phyloP scores from a whole-genome alignment of 2,888 invertebrate genomes.

The Metopia argyrocephala region DNA sequence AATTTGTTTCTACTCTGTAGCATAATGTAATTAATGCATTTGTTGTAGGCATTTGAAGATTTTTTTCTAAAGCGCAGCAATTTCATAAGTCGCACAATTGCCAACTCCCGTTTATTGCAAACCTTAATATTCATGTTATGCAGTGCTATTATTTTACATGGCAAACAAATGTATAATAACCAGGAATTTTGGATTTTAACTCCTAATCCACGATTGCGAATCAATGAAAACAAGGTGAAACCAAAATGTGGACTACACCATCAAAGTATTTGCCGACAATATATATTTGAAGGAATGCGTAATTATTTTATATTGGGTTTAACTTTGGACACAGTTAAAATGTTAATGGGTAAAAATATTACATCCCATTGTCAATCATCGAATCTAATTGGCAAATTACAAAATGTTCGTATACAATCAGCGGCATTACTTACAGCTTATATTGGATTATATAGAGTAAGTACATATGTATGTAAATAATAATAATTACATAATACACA shows the following conservation, averaged over 20 bases:
- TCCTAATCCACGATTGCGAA: slow-evolving; percentile 57
- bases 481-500: background rate
- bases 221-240: slow-evolving; percentile 22
- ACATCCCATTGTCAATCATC: slow-evolving; percentile 13
- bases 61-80: slow-evolving; percentile 66
- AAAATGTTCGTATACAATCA: slow-evolving; percentile 65
- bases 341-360: slow-evolving; percentile 57
- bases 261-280: slow-evolving; percentile 42
- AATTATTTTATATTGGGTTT: slow-evolving; percentile 70
- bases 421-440: slow-evolving; percentile 70
- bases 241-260: slow-evolving; percentile 24
- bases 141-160: slow-evolving; percentile 70
- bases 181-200: slow-evolving; percentile 71
- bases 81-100: slow-evolving; percentile 63
- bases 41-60: slow-evolving; percentile 69
- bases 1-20: no score
- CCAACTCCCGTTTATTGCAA: slow-evolving; percentile 65
- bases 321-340: slow-evolving; percentile 69
- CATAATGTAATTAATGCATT: no score
- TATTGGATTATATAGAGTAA: slow-evolving; percentile 73
- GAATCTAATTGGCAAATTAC: slow-evolving; percentile 54
- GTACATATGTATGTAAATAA: slow-evolving; percentile 8
- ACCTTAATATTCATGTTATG: slow-evolving; percentile 72
- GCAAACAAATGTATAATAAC: slow-evolving; percentile 60
- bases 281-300: slow-evolving; percentile 67